These are phyloP conservation scores for Phylloscopus trochilus DNA, from an alignment of 2,113 vertebrate species.

Conservation along the genomic window DNA sequence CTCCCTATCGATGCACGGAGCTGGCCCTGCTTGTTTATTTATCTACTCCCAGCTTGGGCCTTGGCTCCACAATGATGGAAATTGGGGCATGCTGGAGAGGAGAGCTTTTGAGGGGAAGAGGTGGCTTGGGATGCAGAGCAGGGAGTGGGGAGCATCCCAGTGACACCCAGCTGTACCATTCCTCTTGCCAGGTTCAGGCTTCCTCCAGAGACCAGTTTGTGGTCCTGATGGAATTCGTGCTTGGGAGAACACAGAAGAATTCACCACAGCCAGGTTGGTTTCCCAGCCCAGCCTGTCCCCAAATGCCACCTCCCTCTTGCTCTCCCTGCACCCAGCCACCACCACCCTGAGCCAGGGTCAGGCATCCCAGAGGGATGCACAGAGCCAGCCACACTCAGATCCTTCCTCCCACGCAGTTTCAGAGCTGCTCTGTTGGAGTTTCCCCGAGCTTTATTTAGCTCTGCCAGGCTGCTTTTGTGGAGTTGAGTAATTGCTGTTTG, in stretches of 20 bases:
- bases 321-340: neutral
- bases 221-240: neutral
- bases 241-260: neutral
- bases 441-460: conserved; percentile 20
- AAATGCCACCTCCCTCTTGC: fast-evolving
- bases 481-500: conserved; percentile 52
- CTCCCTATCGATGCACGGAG: neutral
- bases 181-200: neutral
- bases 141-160: fast-evolving
- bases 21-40: neutral
- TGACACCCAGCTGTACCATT: fast-evolving
- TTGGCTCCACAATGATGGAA: neutral
- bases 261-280: neutral
- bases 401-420: neutral
- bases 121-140: neutral
- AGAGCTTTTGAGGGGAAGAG: neutral
- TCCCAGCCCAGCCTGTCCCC: neutral
- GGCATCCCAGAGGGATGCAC: neutral
- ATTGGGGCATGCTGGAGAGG: neutral
- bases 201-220: neutral
- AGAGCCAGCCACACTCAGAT: neutral
- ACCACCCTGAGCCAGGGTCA: neutral
- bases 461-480: conserved; percentile 8
- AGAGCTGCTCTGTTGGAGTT: neutral
- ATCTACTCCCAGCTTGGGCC: neutral